Conservation (phyloP, 2,113 vertebrate genomes). For the Onychostoma macrolepis region DNA sequence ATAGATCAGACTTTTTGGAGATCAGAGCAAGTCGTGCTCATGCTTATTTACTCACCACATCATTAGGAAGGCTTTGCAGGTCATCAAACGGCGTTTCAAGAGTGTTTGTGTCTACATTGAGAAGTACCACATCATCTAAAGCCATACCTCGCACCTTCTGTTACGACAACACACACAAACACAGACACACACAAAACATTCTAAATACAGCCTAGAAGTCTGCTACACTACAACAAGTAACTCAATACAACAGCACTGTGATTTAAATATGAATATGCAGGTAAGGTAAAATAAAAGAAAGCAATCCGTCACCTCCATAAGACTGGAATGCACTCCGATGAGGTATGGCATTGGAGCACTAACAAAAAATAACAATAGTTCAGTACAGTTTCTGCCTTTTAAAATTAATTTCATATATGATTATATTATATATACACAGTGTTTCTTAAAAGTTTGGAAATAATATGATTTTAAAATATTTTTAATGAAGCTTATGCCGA, state of each 20-base stretch:
- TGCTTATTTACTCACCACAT: conserved; percentile 82
- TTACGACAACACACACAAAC: conserved; percentile 41
- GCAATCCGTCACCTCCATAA: conserved; percentile 55
- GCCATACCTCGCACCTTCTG: conserved; percentile 93
- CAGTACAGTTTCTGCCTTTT: not conserved
- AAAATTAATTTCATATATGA: not conserved
- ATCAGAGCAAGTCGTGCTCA: not conserved
- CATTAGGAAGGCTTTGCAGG: conserved; percentile 93
- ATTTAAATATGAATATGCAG: not conserved
- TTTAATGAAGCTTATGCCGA: too few relatives aligned
- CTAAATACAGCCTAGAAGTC: conserved; percentile 5
- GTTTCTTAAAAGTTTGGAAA: too few relatives aligned
- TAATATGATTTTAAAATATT: too few relatives aligned
- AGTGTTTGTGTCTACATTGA: conserved; percentile 98
- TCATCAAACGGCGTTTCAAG: conserved; percentile 95
- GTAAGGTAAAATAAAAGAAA: not conserved
- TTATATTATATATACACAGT: not conserved
- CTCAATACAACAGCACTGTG: not conserved
- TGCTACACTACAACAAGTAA: not conserved
- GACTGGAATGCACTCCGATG: conserved; percentile 56
- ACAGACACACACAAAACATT: not conserved
- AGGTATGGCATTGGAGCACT: conserved; percentile 61
- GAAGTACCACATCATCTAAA: conserved; percentile 80
- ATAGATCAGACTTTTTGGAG: not conserved
- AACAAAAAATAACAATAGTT: conserved; percentile 5